These are phyloP conservation scores for Synanthedon formicaeformis DNA, from an alignment of 2,888 invertebrate species.

Conservation along the genomic window DNA sequence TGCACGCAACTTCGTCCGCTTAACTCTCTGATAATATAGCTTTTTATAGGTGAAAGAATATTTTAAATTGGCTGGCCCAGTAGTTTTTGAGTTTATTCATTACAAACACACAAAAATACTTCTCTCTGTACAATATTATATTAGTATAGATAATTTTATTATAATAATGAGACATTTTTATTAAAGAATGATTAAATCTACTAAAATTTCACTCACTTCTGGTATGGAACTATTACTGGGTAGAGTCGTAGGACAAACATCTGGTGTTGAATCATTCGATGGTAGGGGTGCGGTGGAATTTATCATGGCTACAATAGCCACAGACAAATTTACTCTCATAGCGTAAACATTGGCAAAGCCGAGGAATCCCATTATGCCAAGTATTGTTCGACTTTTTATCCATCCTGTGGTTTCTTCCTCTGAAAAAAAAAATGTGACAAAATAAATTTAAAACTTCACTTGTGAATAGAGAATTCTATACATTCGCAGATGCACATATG, in stretches of 20 bases:
- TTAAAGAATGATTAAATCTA: too few relatives aligned
- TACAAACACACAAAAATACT: too few relatives aligned
- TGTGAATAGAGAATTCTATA: too few relatives aligned
- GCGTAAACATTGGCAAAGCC: slow-evolving; percentile 92
- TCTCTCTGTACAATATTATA: too few relatives aligned
- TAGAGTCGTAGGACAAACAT: slow-evolving; percentile 70
- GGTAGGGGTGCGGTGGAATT: slow-evolving; percentile 76
- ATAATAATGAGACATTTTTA: too few relatives aligned
- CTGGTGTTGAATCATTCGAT: slow-evolving; percentile 67
- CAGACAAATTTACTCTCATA: slow-evolving; percentile 90
- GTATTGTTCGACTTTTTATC: slow-evolving; percentile 79
- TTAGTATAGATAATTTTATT: too few relatives aligned
- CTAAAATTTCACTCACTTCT: slow-evolving; percentile 30
- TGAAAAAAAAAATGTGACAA: slow-evolving; percentile 15
- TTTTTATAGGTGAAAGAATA: too few relatives aligned
- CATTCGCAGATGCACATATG: too few relatives aligned
- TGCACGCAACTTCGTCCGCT: too few relatives aligned
- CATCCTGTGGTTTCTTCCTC: slow-evolving; percentile 75
- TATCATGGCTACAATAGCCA: slow-evolving; percentile 96
- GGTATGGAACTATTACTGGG: slow-evolving; percentile 51
- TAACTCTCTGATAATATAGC: too few relatives aligned
- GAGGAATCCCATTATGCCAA: slow-evolving; percentile 87
- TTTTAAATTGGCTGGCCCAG: too few relatives aligned
- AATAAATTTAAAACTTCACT: background rate
- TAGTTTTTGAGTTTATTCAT: too few relatives aligned